Evolutionary conservation across 1,140 invertebrate genomes (phyloP).

Genomic region (Diuraphis noxia): DNA sequence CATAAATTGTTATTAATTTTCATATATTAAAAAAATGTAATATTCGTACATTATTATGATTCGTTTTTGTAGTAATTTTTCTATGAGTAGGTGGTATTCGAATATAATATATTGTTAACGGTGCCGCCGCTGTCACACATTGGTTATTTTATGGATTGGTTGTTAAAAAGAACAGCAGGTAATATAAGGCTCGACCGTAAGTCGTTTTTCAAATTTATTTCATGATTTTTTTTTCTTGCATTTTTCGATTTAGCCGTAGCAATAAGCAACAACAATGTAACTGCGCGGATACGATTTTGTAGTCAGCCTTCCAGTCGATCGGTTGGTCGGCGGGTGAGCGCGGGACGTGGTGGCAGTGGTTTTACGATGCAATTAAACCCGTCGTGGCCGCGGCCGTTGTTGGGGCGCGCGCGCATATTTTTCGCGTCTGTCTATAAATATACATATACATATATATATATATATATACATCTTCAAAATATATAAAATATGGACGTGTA

Average conservation of each 20-base stretch:
- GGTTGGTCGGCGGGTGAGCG: background rate
- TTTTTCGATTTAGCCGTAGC: slow-evolving; percentile 30
- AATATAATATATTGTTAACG: slow-evolving; percentile 25
- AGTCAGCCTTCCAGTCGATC: slow-evolving; percentile 27
- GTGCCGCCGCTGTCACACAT: slow-evolving; percentile 34
- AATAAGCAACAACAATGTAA: slow-evolving; percentile 42
- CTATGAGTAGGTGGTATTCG: background rate
- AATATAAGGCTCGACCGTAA: slow-evolving; percentile 26
- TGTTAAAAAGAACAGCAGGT: slow-evolving; percentile 23
- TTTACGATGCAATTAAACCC: slow-evolving; percentile 50
- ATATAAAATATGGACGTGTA: background rate
- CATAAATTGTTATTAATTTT: slow-evolving; percentile 48
- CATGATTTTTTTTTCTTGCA: slow-evolving; percentile 20
- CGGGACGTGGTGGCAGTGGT: slow-evolving; percentile 20
- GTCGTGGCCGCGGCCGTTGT: slow-evolving; percentile 32
- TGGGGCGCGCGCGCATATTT: slow-evolving; percentile 39
- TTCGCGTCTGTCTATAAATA: slow-evolving; percentile 41
- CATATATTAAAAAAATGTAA: background rate
- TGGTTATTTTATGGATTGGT: slow-evolving; percentile 29
- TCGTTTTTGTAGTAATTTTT: background rate
- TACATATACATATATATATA: slow-evolving; percentile 1
- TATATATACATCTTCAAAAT: background rate
- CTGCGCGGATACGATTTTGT: slow-evolving; percentile 33
- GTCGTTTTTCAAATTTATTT: slow-evolving; percentile 41
- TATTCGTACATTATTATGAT: background rate